phyloP scores from a whole-genome alignment of 2,113 vertebrate species.

The Mastomys coucha region DNA sequence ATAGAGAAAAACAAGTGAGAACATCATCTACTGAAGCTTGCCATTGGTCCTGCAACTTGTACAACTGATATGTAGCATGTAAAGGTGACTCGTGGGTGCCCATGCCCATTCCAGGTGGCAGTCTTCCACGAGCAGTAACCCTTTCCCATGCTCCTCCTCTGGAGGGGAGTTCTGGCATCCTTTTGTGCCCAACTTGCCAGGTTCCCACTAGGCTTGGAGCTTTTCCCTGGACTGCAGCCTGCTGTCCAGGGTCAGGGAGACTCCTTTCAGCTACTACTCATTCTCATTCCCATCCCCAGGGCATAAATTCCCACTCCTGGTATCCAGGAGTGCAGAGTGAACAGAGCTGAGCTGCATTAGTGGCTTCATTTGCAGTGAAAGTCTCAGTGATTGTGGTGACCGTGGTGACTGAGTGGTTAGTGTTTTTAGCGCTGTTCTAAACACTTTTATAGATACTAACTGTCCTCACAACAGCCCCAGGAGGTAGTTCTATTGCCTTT shows the following conservation, averaged over 20 bases:
- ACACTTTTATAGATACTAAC: background rate
- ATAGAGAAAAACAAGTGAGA: background rate
- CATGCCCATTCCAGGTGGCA: constrained; percentile 24
- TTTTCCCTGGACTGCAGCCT: constrained; percentile 22
- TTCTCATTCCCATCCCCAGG: background rate
- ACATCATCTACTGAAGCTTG: background rate
- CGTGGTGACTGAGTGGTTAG: background rate
- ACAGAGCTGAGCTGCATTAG: background rate
- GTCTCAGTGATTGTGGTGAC: background rate
- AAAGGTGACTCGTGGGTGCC: background rate
- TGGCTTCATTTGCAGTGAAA: constrained; percentile 11
- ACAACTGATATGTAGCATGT: background rate
- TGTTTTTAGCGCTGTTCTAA: background rate
- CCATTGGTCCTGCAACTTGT: background rate
- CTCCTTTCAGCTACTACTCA: too few relatives aligned
- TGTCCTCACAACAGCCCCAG: background rate
- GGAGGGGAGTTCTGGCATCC: background rate
- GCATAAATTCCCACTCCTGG: background rate
- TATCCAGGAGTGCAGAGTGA: background rate
- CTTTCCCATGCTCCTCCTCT: background rate
- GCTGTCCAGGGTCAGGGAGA: background rate
- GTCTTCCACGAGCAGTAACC: constrained; percentile 18
- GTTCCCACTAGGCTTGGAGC: background rate
- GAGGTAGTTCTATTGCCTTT: background rate
- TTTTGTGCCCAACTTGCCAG: constrained; percentile 25